These are phyloP conservation scores for Aphis gossypii DNA, from an alignment of 1,140 invertebrate genomes.

Conservation along the genomic window DNA sequence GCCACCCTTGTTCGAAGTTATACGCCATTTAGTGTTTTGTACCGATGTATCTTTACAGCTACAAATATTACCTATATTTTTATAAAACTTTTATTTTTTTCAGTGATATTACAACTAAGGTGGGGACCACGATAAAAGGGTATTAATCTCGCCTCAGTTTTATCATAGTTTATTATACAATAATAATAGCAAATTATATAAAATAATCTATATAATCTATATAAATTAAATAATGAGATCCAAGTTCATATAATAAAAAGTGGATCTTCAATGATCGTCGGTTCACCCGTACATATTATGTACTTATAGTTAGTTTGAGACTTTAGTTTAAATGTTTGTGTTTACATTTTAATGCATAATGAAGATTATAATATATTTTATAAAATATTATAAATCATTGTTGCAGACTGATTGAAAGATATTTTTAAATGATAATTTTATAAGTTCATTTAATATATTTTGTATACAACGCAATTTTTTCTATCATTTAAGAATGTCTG, in stretches of 20 bases:
- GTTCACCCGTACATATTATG: not conserved
- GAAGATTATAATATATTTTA: not conserved
- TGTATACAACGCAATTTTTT: not conserved
- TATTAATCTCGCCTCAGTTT: too few relatives aligned
- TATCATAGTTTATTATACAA: too few relatives aligned
- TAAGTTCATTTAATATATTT: not conserved
- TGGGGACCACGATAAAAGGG: too few relatives aligned
- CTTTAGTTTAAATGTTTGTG: not conserved
- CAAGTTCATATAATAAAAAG: too few relatives aligned
- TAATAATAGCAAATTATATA: too few relatives aligned
- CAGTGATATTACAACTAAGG: too few relatives aligned
- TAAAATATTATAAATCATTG: not conserved
- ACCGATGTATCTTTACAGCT: too few relatives aligned
- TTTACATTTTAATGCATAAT: not conserved
- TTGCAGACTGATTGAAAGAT: not conserved
- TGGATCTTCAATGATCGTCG: too few relatives aligned
- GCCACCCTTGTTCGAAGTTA: not conserved
- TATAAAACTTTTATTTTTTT: too few relatives aligned
- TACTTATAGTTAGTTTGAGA: not conserved
- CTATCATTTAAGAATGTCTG: not conserved
- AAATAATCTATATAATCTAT: too few relatives aligned
- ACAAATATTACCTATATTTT: not conserved
- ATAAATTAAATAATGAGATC: too few relatives aligned
- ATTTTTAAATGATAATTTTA: not conserved
- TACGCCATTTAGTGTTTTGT: not conserved